phyloP scores from a whole-genome alignment of 2,888 invertebrate species.

The Harpalus rufipes region DNA sequence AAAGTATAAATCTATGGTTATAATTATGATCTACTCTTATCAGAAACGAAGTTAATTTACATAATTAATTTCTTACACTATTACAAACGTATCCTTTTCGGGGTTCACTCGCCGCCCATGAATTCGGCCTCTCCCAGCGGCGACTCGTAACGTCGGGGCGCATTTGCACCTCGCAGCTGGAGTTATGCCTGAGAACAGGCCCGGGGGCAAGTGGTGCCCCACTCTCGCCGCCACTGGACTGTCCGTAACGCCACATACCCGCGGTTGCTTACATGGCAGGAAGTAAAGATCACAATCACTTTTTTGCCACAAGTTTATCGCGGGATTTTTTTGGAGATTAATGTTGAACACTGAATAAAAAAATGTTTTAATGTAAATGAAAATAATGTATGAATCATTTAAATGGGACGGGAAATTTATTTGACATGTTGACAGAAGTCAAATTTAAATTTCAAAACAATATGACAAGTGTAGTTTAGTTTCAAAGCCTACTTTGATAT shows the following conservation, averaged over 20 bases:
- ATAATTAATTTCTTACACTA: slow-evolving; percentile 21
- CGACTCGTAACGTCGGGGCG: slow-evolving; percentile 8
- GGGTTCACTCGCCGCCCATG: slow-evolving; percentile 72
- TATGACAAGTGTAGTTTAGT: no score
- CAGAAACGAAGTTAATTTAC: not conserved
- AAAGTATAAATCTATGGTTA: no score
- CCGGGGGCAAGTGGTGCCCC: not conserved
- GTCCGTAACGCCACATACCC: slow-evolving; percentile 58
- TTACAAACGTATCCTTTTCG: slow-evolving; percentile 46
- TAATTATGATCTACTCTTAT: not conserved
- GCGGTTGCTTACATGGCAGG: slow-evolving; percentile 30
- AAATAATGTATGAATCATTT: no score
- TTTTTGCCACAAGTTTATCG: not conserved
- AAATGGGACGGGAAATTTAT: no score
- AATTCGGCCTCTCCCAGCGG: slow-evolving; percentile 74
- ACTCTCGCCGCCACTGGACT: slow-evolving; percentile 37
- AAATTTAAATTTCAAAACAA: no score
- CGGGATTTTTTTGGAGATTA: not conserved
- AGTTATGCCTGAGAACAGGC: slow-evolving; percentile 9
- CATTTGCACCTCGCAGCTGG: slow-evolving; percentile 39
- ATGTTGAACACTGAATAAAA: not conserved
- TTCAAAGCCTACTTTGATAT: no score
- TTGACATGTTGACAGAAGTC: no score
- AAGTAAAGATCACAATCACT: not conserved
- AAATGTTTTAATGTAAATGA: not conserved